Base-by-base conservation (phyloP, 2,888 invertebrate genomes). In the Heliconius ismenius region DNA sequence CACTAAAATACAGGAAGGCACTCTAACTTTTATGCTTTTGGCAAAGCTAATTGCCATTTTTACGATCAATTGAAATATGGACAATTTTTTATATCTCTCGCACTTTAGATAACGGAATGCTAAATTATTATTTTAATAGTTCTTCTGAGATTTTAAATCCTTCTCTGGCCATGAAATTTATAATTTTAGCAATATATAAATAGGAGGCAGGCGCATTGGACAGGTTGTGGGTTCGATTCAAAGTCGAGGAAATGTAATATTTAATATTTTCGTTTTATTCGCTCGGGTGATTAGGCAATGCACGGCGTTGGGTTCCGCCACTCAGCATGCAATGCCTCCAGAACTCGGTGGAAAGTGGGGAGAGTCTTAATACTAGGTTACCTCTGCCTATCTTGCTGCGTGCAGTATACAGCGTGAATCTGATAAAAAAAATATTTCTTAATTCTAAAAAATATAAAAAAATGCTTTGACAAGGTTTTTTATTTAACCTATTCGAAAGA, bases 11-110 rank as follows among this genome's bases (percentile, higher is more conserved):
- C 36, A 36, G 64, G 36, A 36, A 21, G n/a, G n/a, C 64, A 65
- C 64, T 64, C 64, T 26, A 18, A 64, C 13, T 39, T 65, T 36
- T 65, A 65, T 65, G 36, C 36, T 67, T 67, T 39, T n/a, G 65
- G 24, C 65, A 39, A 36, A 11, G n/a, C 65, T 65, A 65, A 65
- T 65, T 65, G 65, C 65, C 65, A 36, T 67, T 67, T 63, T 65
- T 62, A 64, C 32, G 4, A 64, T 32, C 18, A 64, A 32, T 64
- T 36, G 21, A 65, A 36, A 65, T 64, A 32, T 64, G 32, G 21
- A 63, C 28, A 28, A 26, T 2, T 32, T 28, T 36, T 64, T 32
- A 36, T 21, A 36, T 21, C 21, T 64, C 21, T 36, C 0, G 10
- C 3, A n/a, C 2, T 64, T 21, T 36, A 32, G 21, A 36, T 64